Percentiles rank a stretch among this genome's conserved stretches.
These are phyloP conservation scores for Ranitomeya imitator DNA, from an alignment of 2,113 vertebrate species.

Conservation along the genomic window DNA sequence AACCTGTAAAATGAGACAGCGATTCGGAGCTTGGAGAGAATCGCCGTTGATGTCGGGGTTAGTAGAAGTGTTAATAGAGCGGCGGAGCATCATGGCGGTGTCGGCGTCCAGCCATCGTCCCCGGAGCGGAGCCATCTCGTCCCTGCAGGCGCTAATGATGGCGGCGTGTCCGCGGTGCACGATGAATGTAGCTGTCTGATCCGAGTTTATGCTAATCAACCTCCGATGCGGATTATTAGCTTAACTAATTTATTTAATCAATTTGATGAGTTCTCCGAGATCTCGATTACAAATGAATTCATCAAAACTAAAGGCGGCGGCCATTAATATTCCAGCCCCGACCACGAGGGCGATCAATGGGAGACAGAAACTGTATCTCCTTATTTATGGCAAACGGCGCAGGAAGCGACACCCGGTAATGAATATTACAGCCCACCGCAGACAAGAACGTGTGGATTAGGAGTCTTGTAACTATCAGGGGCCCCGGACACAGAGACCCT, in stretches of 20 bases:
- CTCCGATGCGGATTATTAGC: conserved; percentile 2
- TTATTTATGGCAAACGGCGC: neutral
- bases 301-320: neutral
- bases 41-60: neutral
- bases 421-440: neutral
- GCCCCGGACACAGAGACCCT: too few relatives aligned
- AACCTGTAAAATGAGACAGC: neutral
- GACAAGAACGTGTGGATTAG: too few relatives aligned
- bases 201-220: neutral
- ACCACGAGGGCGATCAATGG: neutral
- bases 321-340: conserved; percentile 12
- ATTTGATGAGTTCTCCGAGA: conserved; percentile 21
- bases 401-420: neutral
- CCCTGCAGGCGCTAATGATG: neutral
- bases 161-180: neutral
- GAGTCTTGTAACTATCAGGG: too few relatives aligned
- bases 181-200: neutral
- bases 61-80: neutral
- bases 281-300: conserved; percentile 32
- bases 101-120: neutral
- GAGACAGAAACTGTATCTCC: neutral
- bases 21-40: neutral
- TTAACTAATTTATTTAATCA: conserved; percentile 32
- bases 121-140: neutral
- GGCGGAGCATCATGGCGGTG: neutral